Base-by-base conservation (phyloP, 2,888 invertebrate genomes). In the Meta bourneti region DNA sequence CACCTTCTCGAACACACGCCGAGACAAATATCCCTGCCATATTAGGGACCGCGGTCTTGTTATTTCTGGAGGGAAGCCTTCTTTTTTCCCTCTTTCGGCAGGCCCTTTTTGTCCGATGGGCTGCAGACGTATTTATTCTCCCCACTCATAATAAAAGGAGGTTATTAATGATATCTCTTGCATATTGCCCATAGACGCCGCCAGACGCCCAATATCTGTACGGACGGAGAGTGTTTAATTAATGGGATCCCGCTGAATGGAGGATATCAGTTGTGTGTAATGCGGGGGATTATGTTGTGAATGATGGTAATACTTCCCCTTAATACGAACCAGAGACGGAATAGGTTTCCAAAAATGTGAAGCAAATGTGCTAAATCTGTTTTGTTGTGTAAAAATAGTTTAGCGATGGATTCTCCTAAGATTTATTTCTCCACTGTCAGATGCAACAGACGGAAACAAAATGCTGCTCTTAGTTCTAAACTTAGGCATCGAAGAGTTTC, bases 11-110 rank as follows among this genome's bases (percentile, higher is more conserved):
- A 69, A 69, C 34, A 85, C 61, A 79, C 72, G 70, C 52, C 78
- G 89, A 84, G 83, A 84, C 89, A 84, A 83, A 83, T 84, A 84
- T 83, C 74, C 84, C 54, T 19, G 77, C 78, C 83, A 89, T 89
- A 84, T 84, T 89, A 83, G 78, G 78, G 77, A 79, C 72, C 87
- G 20, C 54, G 75, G 54, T 79, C 70, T 85, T 85, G 54, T 85
- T 77, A 77, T 75, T 78, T 71, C 69, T 78, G n/a, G 48, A 52
- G 34, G 71, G 70, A n/a, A n/a, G 54, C 72, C 72, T 83, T 16
- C 34, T 34, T 34, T 34, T 34, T 34, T 48, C 48, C 61, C 81
- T 81, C 81, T n/a, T 34, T 20, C 34, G n/a, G 49, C 19, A 34
- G 74, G 51, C 8, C 79, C 61, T 84, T 84, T 84, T 84, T 83